Base-by-base conservation (phyloP, 2,113 vertebrate species). In the Strix uralensis region DNA sequence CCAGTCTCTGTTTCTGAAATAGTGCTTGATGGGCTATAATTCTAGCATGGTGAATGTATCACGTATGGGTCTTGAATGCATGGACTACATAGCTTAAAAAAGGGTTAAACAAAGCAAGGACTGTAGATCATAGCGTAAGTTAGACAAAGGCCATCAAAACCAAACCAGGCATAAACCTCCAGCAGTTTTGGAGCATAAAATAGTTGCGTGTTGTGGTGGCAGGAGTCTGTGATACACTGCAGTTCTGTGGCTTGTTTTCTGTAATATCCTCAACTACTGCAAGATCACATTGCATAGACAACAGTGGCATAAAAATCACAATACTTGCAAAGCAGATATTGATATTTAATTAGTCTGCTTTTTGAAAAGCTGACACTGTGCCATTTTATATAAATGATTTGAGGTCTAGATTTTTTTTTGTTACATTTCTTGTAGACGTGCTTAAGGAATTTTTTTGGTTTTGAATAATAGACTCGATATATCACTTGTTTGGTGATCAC, bases 311-410 rank as follows among this genome's bases (percentile, higher is more conserved):
- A 86, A 96, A 93, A 96, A 95, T 95, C 95, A 91, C 67, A 92
- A 55, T 8, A 79, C 59, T 97, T 96, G 85, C 92, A 98, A 96
- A 97, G 78, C 59, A 93, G 40, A n/a, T 97, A 96, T 94, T 95
- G 96, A 91, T 96, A 96, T 96, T 96, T 96, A 96, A 97, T 97
- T 84, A 91, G 51, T 30, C 74, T 94, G 51, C 51, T 92, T 86
- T 94, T 97, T 95, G 86, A 96, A 96, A 63, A 92, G 63, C 77
- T 97, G 86, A 86, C 91, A 40, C 84, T 71, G 63, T 90, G 73
- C 79, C 88, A 92, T 93, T 96, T 97, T 96, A 73, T 57, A 83
- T 61, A 96, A 95, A 97, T 88, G 10, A 79, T 88, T 51, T 51
- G 51, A 81, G 38, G 59, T 23, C 69, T 74, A 54, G 54, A 81